Base-by-base conservation (phyloP, 2,113 vertebrate genomes). In the Sturnus vulgaris region DNA sequence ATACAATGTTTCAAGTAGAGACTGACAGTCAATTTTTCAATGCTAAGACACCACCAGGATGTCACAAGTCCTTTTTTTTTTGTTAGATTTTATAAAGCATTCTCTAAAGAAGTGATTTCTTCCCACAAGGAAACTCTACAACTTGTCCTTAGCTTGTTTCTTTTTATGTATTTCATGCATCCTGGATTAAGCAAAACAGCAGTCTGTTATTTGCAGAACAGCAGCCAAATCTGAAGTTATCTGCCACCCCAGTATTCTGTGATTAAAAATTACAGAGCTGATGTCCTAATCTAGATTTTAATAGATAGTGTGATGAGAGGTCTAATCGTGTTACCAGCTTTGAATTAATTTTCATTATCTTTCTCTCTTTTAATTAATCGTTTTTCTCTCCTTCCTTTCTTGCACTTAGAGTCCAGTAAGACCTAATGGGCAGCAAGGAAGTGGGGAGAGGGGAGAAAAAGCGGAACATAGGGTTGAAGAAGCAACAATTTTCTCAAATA, bases 401-500 rank as follows among this genome's bases (percentile, higher is more conserved):
- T 78, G 17, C 40, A 73, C 61, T 78, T 15, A 82, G 28, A 52
- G 37, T 82, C 84, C 86, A 91, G 70, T 57, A 93, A 86, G 59
- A 82, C 49, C n/a, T 73, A 72, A 79, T 23, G 20, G 50, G 25
- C 60, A 89, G 27, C 59, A 69, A 44, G 31, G 49, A 90, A 60
- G 53, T 49, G 33, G 44, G 52, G 17, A 66, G 24, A 90, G 23
- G 46, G 78, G 53, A 95, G 42, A 47, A 82, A 50, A 86, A 90
- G 86, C 44, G 63, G 44, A 94, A 63, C 55, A 49, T 33, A 52
- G 40, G 42, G 19, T 72, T 96, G 33, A 73, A 92, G 90, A 86
- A 85, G 37, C 87, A 97, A 93, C 87, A 91, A 28, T 93, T 94
- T 95, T 69, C 65, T 96, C 89, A 93, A 71, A 83, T 59, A 85